Evolutionary conservation across 1,140 invertebrate species (phyloP), one percentile per base, ranked within the genome.

Genomic region (Magallana angulata): DNA sequence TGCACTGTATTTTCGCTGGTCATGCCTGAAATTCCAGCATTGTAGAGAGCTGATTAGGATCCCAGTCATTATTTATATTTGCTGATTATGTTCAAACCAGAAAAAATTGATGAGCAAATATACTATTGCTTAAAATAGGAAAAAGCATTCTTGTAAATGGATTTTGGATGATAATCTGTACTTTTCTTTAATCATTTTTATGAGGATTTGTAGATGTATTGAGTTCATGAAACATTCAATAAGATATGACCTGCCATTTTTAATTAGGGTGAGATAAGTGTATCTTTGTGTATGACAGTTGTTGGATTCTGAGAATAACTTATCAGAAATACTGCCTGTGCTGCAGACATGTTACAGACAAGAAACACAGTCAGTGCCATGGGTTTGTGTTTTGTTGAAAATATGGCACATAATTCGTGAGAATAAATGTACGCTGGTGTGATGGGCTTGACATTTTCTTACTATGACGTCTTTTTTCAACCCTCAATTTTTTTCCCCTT

Each of bases 61-160:
- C 68, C 68, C 68, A 48, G 68, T 76, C 68, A 30, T 76, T 76
- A 76, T 76, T 76, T 76, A 76, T 76, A 36, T 76, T 76, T 30
- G 8, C 68, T 76, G 68, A 76, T 76, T 76, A 14, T 36, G 11
- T 30, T 76, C 68, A 9, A 76, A 76, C 68, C 11, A 76, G 68
- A 30, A 30, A 76, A 76, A 76, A 76, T 76, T 76, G 68, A 76
- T 76, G 68, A 76, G 68, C 68, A 76, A 76, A 76, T 76, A 76
- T 18, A 76, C 68, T 30, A 24, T 0, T 9, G 24, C 68, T 76
- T 36, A 76, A 76, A 76, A 30, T 76, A 76, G 36, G 24, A 30
- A 48, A 7, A 30, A 76, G 68, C 9, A 7, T 12, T 76, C 68
- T 12, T 24, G 24, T 24, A 76, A 76, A 30, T 9, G 11, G 60